Evolutionary conservation across 2,113 vertebrate genomes (phyloP).

Genomic region (Ctenomys sociabilis): DNA sequence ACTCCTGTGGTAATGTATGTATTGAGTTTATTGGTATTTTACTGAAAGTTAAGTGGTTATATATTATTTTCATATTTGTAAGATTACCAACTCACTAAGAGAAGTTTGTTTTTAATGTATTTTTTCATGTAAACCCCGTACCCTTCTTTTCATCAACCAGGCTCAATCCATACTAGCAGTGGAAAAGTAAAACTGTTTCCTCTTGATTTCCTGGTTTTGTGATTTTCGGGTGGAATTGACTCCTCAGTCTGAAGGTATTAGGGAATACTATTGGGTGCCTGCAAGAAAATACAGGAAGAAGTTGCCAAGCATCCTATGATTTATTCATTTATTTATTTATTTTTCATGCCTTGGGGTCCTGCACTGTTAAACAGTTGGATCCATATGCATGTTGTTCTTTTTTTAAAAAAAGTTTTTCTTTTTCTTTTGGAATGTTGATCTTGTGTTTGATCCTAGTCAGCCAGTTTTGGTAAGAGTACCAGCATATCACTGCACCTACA

Average conservation of each 20-base stretch:
- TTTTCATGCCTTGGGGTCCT: not conserved
- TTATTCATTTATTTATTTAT: not conserved
- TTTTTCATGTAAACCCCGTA: not conserved
- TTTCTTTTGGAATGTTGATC: not conserved
- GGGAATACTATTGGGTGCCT: slow-evolving; percentile 44
- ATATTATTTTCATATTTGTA: not conserved
- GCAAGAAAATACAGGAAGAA: slow-evolving; percentile 56
- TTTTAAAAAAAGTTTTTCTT: no score
- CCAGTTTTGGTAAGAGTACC: not conserved
- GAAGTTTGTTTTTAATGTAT: not conserved
- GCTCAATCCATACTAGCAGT: slow-evolving; percentile 2
- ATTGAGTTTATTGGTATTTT: slow-evolving; percentile 42
- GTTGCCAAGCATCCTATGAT: not conserved
- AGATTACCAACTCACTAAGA: not conserved
- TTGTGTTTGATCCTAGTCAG: not conserved
- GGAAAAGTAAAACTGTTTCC: slow-evolving; percentile 47
- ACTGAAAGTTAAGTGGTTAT: slow-evolving; percentile 16
- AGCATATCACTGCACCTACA: not conserved
- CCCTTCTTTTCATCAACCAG: slow-evolving; percentile 34
- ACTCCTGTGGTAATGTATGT: not conserved
- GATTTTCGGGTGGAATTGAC: slow-evolving; percentile 48
- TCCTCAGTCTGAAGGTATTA: slow-evolving; percentile 35
- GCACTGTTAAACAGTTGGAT: slow-evolving; percentile 2
- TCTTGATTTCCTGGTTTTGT: slow-evolving; percentile 65
- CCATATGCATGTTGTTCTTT: not conserved